These are phyloP conservation scores for Dreissena polymorpha DNA, from an alignment of 1,140 invertebrate genomes.

Conservation along the genomic window DNA sequence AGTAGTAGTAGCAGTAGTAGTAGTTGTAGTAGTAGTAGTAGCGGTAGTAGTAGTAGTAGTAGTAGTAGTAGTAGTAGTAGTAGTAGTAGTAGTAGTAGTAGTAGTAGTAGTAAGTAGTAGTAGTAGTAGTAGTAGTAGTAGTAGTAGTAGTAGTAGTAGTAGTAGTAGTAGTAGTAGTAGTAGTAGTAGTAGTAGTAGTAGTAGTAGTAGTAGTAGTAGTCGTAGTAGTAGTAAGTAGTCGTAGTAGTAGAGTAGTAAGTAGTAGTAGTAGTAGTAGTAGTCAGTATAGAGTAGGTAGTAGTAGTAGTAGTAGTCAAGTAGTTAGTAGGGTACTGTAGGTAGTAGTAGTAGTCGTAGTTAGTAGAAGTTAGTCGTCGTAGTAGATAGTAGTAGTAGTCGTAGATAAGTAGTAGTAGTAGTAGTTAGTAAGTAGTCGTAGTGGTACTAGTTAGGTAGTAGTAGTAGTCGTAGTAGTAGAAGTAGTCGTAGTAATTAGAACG, in stretches of 20 bases:
- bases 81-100: slow-evolving; percentile 3
- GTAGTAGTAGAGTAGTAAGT: neutral
- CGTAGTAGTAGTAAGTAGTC: no score
- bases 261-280: neutral
- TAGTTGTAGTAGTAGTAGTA: neutral
- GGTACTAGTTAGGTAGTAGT: no score
- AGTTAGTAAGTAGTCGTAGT: no score
- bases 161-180: slow-evolving; percentile 2
- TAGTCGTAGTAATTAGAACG: no score
- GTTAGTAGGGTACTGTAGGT: no score
- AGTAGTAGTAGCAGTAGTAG: slow-evolving; percentile 1
- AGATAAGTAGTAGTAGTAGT: no score
- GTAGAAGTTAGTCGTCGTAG: no score
- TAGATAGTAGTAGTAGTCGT: no score
- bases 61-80: slow-evolving; percentile 2
- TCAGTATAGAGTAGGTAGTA: neutral
- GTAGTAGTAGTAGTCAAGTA: neutral
- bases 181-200: slow-evolving; percentile 3
- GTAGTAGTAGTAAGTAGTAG: no score
- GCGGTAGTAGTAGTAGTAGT: neutral
- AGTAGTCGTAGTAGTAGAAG: no score
- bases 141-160: slow-evolving; percentile 2
- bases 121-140: slow-evolving; percentile 3
- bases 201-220: slow-evolving; percentile 2
- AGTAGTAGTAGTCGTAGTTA: no score